Evolutionary conservation across 2,888 invertebrate species (phyloP).

Genomic region (Hesperia comma): DNA sequence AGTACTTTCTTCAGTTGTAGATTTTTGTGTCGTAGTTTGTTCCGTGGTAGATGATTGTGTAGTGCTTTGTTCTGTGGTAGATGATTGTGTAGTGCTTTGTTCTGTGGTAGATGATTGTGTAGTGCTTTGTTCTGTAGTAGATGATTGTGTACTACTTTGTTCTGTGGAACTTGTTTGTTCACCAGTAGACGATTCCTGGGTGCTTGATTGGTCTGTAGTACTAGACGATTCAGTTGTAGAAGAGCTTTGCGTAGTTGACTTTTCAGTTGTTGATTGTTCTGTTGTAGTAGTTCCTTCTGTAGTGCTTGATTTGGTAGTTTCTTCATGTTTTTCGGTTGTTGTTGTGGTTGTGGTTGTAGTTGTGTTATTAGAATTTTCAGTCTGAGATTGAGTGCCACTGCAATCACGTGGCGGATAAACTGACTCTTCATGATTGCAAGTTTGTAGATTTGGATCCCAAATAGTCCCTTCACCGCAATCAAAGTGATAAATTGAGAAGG

Average conservation of each 20-base stretch:
- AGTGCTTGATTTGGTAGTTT: conserved; percentile 43
- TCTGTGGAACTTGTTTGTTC: conserved; percentile 46
- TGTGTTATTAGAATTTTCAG: conserved; percentile 54
- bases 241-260: conserved; percentile 48
- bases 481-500: conserved; percentile 86
- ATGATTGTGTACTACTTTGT: conserved; percentile 45
- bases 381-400: conserved; percentile 61
- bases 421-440: conserved; percentile 87
- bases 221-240: conserved; percentile 40
- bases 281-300: conserved; percentile 42
- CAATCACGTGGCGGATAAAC: conserved; percentile 84
- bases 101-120: conserved; percentile 44
- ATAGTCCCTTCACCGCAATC: conserved; percentile 88
- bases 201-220: conserved; percentile 48
- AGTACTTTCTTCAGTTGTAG: conserved; percentile 44
- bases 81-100: conserved; percentile 43
- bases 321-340: conserved; percentile 41
- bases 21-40: conserved; percentile 42
- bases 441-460: conserved; percentile 87
- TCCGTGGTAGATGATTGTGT: conserved; percentile 45
- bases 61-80: conserved; percentile 44
- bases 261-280: conserved; percentile 43
- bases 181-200: conserved; percentile 44
- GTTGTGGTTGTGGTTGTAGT: conserved; percentile 45
- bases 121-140: conserved; percentile 44